Evolutionary conservation across 2,888 invertebrate species (phyloP).

Genomic region (Orthosia cruda): DNA sequence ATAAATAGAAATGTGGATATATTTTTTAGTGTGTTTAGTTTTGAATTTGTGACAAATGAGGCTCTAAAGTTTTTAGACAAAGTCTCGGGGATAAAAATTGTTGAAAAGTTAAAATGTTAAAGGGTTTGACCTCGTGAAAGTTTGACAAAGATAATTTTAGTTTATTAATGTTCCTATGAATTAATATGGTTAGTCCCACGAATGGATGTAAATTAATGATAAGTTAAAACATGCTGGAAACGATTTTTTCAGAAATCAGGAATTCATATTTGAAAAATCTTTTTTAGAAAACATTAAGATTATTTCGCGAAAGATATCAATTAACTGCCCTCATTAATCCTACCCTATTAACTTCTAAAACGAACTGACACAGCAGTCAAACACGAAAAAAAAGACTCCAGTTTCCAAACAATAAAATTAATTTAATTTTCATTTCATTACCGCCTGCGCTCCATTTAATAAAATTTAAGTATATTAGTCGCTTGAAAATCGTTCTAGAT

Average conservation of each 20-base stretch:
- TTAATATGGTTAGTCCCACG: not conserved
- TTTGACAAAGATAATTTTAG: not conserved
- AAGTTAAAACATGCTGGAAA: not conserved
- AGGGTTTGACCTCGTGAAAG: too few relatives aligned
- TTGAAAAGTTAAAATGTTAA: too few relatives aligned
- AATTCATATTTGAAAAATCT: not conserved
- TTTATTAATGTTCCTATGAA: not conserved
- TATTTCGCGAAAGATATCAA: not conserved
- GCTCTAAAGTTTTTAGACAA: too few relatives aligned
- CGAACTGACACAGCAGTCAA: conserved; percentile 31
- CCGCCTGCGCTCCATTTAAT: conserved; percentile 69
- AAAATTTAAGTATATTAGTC: conserved; percentile 65
- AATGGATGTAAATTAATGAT: not conserved
- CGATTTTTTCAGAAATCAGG: not conserved
- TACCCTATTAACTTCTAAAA: conserved; percentile 24
- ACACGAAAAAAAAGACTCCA: conserved; percentile 35
- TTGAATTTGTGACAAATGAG: too few relatives aligned
- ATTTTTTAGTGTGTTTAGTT: not conserved
- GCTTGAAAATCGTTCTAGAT: conserved; percentile 63
- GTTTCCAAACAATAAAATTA: conserved; percentile 71
- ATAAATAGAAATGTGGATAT: conserved; percentile 7
- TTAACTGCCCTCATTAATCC: conserved; percentile 36
- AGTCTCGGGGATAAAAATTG: too few relatives aligned
- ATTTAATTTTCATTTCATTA: conserved; percentile 75
- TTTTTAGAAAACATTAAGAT: not conserved